phyloP scores from a whole-genome alignment of 2,113 vertebrate species.

The Scolopax mira region DNA sequence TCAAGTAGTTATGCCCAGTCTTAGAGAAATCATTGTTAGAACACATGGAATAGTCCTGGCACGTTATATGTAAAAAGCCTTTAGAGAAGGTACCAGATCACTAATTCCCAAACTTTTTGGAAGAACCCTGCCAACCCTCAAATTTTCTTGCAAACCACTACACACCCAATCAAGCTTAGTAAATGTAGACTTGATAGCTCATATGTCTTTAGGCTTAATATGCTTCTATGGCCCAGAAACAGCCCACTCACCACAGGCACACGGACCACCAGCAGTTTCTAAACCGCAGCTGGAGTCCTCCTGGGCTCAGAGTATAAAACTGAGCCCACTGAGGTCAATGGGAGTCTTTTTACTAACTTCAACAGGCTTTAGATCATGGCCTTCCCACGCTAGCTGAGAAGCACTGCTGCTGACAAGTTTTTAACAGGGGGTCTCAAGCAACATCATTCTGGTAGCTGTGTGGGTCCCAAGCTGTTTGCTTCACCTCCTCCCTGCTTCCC shows the following conservation, averaged over 20 bases:
- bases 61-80: neutral
- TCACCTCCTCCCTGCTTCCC: neutral
- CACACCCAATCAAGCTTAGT: conserved; percentile 1
- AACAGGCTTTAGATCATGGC: conserved; percentile 13
- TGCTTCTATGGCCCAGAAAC: neutral
- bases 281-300: neutral
- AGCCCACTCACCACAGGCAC: conserved; percentile 22
- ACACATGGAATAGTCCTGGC: neutral
- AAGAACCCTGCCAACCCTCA: conserved; percentile 44
- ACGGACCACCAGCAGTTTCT: conserved; percentile 6
- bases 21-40: conserved; percentile 1
- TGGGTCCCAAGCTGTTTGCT: neutral
- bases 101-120: neutral
- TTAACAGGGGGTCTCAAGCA: neutral
- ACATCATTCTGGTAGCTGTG: neutral
- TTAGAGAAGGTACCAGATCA: neutral
- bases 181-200: conserved; percentile 32
- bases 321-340: neutral
- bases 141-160: conserved; percentile 38
- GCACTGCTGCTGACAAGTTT: neutral
- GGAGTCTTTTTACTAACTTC: conserved; percentile 2
- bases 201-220: conserved; percentile 3
- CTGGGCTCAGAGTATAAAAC: neutral
- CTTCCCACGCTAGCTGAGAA: neutral
- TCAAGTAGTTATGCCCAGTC: neutral